Evolutionary conservation across 1,140 invertebrate species (phyloP), one percentile per base, ranked within the genome.

Genomic region (Drosophila pectinifera): DNA sequence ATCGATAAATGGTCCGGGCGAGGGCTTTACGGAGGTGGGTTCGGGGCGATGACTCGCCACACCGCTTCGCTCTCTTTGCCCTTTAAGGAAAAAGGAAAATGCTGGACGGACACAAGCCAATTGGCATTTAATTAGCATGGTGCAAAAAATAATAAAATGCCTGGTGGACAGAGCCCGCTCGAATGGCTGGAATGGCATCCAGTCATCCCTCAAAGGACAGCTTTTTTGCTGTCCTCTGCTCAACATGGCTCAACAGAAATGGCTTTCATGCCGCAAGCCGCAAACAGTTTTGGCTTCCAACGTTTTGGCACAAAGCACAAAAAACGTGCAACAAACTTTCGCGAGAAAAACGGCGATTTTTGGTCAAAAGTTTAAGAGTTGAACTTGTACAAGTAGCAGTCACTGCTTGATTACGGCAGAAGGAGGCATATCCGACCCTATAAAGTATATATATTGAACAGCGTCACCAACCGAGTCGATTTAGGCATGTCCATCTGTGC

Each of bases 71-170:
- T 39, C 14, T n/a, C 24, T 39, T 62, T 62, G 28, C 26, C 10
- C 34, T 39, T 2, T 0, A 18, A 39, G 48, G 28, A 63, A 18
- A 56, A 14, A 5, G 48, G 11, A 18, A 56, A 14, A 5, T 28
- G 11, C 16, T 51, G 48, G 28, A 31, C 18, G 26, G 24, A 31
- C n/a, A 16, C 18, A 22, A 14, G 38, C 38, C 38, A 56, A 63
- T 63, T 63, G 61, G 54, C 39, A 57, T 63, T 63, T 63, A 63
- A 63, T 63, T 63, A 57, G 61, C 51, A 34, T 63, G 18, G n/a
- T 13, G 24, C 5, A 20, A 24, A 24, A 28, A 63, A 34, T 34
- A 31, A 24, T 38, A 14, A 42, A 31, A 43, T 63, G 54, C 18
- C 51, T 24, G 18, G 36, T 26, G 10, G 43, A 41, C 38, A 16